Evolutionary conservation across 2,113 vertebrate genomes (phyloP), one percentile per base, ranked within the genome.

Genomic region (Poeciliopsis turrubarensis): DNA sequence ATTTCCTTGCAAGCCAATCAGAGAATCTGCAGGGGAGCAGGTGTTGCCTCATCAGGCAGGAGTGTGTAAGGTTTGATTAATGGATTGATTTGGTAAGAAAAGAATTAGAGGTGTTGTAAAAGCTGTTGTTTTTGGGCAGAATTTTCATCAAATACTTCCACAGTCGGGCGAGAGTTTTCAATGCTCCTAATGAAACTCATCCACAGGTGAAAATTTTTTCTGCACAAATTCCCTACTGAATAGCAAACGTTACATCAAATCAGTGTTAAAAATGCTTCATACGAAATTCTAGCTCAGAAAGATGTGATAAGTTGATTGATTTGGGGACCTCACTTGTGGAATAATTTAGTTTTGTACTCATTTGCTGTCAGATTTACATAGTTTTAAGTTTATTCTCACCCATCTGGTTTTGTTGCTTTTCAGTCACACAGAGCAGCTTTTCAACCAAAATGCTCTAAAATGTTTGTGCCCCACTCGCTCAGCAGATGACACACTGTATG

Each of bases 1-100:
- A 73, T 75, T 70, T 77, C 61, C 39, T 65, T 61, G 39, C 64
- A 57, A 72, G 68, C 68, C 72, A 78, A 70, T 85, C 68, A 78
- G 60, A 63, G 34, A 66, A 72, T 31, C 74, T 66, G 66, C 66
- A 66, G 75, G 78, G 78, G 67, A 73, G 74, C 77, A 63, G 65
- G 54, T 80, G 70, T 76, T 73, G 54, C 61, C 37, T 77, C 32
- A 68, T 27, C 19, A 29, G 32, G n/a, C 32, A 60, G 65, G 22
- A 73, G 47, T 71, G 31, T 64, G 57, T 13, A 65, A 66, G 44
- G 32, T 82, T 64, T 77, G 70, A 75, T 75, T 80, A 72, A 11
- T 62, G 70, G 41, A 65, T 65, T 54, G 72, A 65, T 68, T 44
- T 73, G 67, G 61, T 72, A 71, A 62, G 34, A 63, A 64, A 75